phyloP scores from a whole-genome alignment of 2,888 invertebrate genomes.

The Apamea epomidion region DNA sequence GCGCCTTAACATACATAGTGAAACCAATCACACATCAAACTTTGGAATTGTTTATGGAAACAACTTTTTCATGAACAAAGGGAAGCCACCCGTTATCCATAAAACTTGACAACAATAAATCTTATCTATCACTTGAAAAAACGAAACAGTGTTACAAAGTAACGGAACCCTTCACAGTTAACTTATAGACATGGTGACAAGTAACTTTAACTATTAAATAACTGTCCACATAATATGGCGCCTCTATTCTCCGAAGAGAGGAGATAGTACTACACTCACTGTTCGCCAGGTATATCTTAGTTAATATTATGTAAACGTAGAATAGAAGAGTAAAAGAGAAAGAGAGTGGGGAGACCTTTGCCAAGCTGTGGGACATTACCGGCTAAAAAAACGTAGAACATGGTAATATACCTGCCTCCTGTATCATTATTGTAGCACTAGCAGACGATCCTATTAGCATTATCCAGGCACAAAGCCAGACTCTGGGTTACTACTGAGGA shows the following conservation, averaged over 20 bases:
- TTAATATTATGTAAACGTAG: no score
- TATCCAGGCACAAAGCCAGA: not conserved
- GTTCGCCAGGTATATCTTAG: not conserved
- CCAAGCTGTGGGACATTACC: no score
- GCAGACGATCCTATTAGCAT: not conserved
- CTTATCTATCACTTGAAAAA: slow-evolving; percentile 4
- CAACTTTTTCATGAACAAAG: slow-evolving; percentile 16
- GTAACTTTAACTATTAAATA: not conserved
- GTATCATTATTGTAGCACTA: not conserved
- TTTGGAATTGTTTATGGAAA: slow-evolving; percentile 10
- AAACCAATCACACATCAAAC: not conserved
- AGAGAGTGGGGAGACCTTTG: no score
- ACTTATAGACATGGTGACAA: not conserved
- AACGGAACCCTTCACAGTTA: not conserved
- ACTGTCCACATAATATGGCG: not conserved
- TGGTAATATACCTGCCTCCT: not conserved
- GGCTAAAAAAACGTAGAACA: not conserved
- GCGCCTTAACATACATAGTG: not conserved
- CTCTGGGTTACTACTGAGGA: not conserved
- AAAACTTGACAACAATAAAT: slow-evolving; percentile 23
- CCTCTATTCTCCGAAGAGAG: no score
- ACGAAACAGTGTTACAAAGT: not conserved
- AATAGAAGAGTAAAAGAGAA: not conserved
- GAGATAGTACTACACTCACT: not conserved
- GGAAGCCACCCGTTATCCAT: not conserved